Base-by-base conservation (phyloP, 2,113 vertebrate genomes). In the Clarias batrachus region DNA sequence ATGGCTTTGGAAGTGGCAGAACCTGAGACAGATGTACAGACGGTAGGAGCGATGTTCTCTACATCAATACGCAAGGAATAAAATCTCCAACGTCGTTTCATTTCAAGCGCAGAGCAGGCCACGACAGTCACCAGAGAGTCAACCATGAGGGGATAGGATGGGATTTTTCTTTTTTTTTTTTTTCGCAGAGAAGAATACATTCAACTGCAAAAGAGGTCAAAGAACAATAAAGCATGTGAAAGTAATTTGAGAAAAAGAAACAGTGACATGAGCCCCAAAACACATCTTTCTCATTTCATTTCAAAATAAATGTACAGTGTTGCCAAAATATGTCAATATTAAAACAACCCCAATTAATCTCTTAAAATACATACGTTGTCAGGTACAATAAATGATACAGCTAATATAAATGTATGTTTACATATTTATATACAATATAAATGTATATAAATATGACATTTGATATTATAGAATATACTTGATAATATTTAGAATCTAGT, bases 21-120 rank as follows among this genome's bases (percentile, higher is more conserved):
- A 77, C 87, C 83, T 87, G 87, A 87, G 87, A 91, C 93, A 93
- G 93, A 93, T 93, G 93, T 87, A 88, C 81, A 89, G 91, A 89
- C 90, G 84, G 89, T 92, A 86, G 90, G 90, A 92, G 91, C 59
- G 91, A 85, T 86, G 90, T 90, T 86, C 88, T 48, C 14, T 89
- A 90, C 66, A 87, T 70, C 83, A 81, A 71, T 63, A 73, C 12
- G 74, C 30, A 59, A 73, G 19, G 27, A 81, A 87, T 70, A 79
- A 71, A 57, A 82, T 76, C 68, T 82, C 77, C 66, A 78, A 56
- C 60, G 54, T 19, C 41, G 52, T 78, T 82, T 85, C 52, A 70
- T 80, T 82, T 48, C 3, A 11, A 81, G 81, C 68, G 19, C 63
- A n/a, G 78, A 27, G 74, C n/a, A 27, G 56, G 77, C 27, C 27